Evolutionary conservation across 2,113 vertebrate species (phyloP).

Genomic region (Barbus barbus): DNA sequence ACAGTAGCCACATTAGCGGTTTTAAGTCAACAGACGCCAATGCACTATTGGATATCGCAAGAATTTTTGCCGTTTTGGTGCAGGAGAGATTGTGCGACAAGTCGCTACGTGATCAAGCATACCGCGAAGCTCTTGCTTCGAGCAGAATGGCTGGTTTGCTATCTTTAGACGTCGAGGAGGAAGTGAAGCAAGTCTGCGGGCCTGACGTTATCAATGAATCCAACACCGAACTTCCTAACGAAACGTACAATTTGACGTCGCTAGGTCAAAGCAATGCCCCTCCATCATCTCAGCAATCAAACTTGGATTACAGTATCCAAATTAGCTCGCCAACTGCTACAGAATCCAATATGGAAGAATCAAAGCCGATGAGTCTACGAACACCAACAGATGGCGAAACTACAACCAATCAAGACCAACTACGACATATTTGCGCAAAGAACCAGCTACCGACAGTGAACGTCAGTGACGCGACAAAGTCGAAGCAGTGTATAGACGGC

Average conservation of each 20-base stretch:
- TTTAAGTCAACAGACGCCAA: conserved; percentile 48
- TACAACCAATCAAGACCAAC: neutral
- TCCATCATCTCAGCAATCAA: conserved; percentile 65
- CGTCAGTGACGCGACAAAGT: too few species aligned
- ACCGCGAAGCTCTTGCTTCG: conserved; percentile 62
- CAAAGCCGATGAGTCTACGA: neutral
- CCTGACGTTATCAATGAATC: conserved; percentile 38
- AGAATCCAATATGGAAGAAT: conserved; percentile 16
- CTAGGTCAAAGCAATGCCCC: neutral
- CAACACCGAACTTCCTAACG: neutral
- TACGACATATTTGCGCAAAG: neutral
- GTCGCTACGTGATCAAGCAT: conserved; percentile 63
- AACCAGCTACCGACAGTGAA: neutral
- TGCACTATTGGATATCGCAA: conserved; percentile 65
- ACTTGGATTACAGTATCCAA: conserved; percentile 73
- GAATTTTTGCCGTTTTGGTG: conserved; percentile 73
- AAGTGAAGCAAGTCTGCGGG: conserved; percentile 61
- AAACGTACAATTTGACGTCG: neutral
- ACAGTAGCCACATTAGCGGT: conserved; percentile 46
- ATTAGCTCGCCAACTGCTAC: conserved; percentile 81
- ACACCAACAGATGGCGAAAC: conserved; percentile 5
- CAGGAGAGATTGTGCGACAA: conserved; percentile 75
- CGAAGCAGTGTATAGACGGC: too few species aligned
- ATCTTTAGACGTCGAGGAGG: conserved; percentile 9
- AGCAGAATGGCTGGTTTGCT: neutral